Percentiles rank a stretch among this genome's conserved stretches.
Evolutionary conservation across 1,140 invertebrate species (phyloP).

Genomic region (Bombus ignitus): DNA sequence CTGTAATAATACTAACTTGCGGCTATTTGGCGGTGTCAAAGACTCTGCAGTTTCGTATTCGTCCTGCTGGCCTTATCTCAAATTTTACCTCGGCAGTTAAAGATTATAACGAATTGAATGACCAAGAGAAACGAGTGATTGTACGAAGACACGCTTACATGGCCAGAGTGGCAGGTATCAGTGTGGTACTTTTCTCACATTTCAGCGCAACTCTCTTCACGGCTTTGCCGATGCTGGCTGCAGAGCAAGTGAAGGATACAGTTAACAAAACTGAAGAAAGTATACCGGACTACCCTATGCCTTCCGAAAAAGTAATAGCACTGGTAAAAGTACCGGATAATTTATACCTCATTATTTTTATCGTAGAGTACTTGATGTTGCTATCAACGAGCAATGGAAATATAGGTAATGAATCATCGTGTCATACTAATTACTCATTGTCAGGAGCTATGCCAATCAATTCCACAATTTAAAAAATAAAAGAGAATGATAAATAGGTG

Average conservation of each 20-base stretch:
- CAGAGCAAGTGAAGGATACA: not conserved
- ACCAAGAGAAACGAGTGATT: not conserved
- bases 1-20: not conserved
- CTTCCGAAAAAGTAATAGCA: not conserved
- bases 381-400: slow-evolving; percentile 15
- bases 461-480: no score
- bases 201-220: not conserved
- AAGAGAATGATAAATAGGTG: no score
- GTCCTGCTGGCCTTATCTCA: not conserved
- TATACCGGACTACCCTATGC: slow-evolving; percentile 17
- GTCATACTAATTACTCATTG: no score
- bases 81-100: slow-evolving; percentile 43
- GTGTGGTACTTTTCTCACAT: slow-evolving; percentile 36
- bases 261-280: slow-evolving; percentile 1
- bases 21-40: slow-evolving; percentile 41
- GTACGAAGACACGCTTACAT: slow-evolving; percentile 43
- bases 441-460: no score
- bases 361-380: slow-evolving; percentile 8
- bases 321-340: not conserved
- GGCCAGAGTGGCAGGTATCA: slow-evolving; percentile 5
- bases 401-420: slow-evolving; percentile 31
- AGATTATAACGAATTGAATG: slow-evolving; percentile 38
- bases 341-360: not conserved
- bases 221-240: slow-evolving; percentile 2
- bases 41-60: slow-evolving; percentile 18